Base-by-base conservation (phyloP, 2,113 vertebrate species). In the Zootoca vivipara region DNA sequence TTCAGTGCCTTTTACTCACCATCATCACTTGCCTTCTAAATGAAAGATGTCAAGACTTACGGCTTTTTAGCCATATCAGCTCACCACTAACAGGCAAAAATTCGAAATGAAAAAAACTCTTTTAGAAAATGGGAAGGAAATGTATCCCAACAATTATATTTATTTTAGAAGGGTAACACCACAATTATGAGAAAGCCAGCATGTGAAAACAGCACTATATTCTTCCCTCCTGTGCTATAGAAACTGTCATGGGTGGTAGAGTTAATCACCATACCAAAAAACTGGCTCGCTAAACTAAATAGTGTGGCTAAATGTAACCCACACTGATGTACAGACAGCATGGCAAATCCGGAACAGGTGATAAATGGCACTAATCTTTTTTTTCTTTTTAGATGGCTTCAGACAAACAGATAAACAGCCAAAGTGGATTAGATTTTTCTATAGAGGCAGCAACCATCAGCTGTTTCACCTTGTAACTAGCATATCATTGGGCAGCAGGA, bases 381-480 rank as follows among this genome's bases (percentile, higher is more conserved):
- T 16, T 30, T 24, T 75, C 26, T 38, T 6, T 64, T 8, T 82
- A 70, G 30, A 40, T 28, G 2, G 86, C 84, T 78, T n/a, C 40
- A 85, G 77, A 40, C 82, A 42, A 86, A 88, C 77, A 89, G 85
- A 92, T 85, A 90, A 93, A 89, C 81, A 90, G 81, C 58, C 1
- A 88, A 83, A 20, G 90, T 87, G 74, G 69, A 46, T 64, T 84
- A 86, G 82, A 91, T 46, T 91, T 75, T 80, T 93, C 87, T 75
- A 82, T 80, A 78, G 69, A 88, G 89, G 96, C 94, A 94, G 89
- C 64, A 86, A 58, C 86, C 93, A 94, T 98, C 97, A 98, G 97
- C 98, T 98, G 97, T 95, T 96, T 93, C 92, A 90, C 95, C 95
- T 90, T 95, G 91, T 95, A 93, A 92, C 88, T 82, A 93, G 90